Evolutionary conservation across 2,888 invertebrate genomes (phyloP).

Genomic region (Limulus polyphemus): DNA sequence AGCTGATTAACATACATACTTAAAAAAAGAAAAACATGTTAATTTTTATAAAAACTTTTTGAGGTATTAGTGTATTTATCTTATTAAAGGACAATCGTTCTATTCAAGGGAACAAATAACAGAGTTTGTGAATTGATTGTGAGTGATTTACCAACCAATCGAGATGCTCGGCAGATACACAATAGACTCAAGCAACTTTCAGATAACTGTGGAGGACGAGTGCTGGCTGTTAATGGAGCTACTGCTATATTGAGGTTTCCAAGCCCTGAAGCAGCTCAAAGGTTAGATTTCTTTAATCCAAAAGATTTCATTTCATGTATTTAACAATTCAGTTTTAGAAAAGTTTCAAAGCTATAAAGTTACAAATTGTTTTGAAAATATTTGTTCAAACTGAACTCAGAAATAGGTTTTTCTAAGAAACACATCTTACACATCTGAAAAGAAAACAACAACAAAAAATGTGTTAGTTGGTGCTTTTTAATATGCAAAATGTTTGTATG

Average conservation of each 20-base stretch:
- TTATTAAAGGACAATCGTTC: constrained; percentile 2
- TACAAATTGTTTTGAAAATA: too few relatives aligned
- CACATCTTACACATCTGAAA: too few relatives aligned
- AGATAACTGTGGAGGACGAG: constrained; percentile 68
- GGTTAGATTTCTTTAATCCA: constrained; percentile 41
- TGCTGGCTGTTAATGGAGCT: constrained; percentile 49
- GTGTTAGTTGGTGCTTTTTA: too few relatives aligned
- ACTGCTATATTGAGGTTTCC: constrained; percentile 57
- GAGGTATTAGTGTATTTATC: background rate
- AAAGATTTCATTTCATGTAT: too few relatives aligned
- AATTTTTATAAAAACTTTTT: constrained; percentile 2
- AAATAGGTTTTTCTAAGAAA: too few relatives aligned
- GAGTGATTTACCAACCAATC: constrained; percentile 52
- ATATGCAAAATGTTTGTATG: too few relatives aligned
- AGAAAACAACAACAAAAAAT: too few relatives aligned
- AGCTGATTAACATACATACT: background rate
- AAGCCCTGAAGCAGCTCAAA: constrained; percentile 53
- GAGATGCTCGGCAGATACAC: constrained; percentile 46
- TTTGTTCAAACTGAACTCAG: too few relatives aligned
- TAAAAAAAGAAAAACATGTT: background rate
- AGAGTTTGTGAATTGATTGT: constrained; percentile 50
- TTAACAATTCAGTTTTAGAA: too few relatives aligned
- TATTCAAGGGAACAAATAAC: constrained; percentile 20
- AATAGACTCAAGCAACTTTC: constrained; percentile 54
- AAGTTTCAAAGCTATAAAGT: too few relatives aligned